These are phyloP conservation scores for Cataglyphis albicans DNA, from an alignment of 2,888 invertebrate species.

Conservation along the genomic window DNA sequence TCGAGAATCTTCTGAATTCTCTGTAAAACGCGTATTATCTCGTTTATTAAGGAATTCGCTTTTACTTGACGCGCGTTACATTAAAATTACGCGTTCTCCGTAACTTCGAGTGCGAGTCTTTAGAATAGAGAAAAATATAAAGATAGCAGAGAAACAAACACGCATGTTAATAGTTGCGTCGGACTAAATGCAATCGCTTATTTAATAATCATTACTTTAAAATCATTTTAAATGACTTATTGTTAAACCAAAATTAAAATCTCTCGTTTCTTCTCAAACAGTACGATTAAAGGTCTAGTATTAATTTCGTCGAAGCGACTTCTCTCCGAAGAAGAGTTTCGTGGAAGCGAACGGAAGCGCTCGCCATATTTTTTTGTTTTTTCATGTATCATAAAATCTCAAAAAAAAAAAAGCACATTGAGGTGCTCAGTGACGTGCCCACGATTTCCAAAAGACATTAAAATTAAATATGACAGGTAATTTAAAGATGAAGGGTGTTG, in stretches of 20 bases:
- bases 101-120: not conserved
- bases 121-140: not conserved
- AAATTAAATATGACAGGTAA: conserved; percentile 46
- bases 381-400: conserved; percentile 37
- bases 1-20: not conserved
- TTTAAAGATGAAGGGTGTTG: conserved; percentile 39
- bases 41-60: conserved; percentile 21
- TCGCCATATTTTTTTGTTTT: conserved; percentile 3
- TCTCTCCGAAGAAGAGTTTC: conserved; percentile 21
- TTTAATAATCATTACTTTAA: conserved; percentile 4
- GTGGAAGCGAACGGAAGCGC: conserved; percentile 44
- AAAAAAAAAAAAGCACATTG: conserved; percentile 3
- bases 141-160: not conserved
- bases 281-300: conserved; percentile 24
- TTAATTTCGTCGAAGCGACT: conserved; percentile 34
- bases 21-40: not conserved
- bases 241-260: conserved; percentile 10
- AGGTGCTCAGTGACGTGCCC: not conserved
- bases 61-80: conserved; percentile 26
- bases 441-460: conserved; percentile 35
- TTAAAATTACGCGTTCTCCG: not conserved
- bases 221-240: conserved; percentile 16
- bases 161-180: not conserved
- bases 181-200: not conserved
- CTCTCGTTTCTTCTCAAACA: not conserved